These are phyloP conservation scores for Onchidella celtica DNA, from an alignment of 2,888 invertebrate genomes.

Conservation along the genomic window DNA sequence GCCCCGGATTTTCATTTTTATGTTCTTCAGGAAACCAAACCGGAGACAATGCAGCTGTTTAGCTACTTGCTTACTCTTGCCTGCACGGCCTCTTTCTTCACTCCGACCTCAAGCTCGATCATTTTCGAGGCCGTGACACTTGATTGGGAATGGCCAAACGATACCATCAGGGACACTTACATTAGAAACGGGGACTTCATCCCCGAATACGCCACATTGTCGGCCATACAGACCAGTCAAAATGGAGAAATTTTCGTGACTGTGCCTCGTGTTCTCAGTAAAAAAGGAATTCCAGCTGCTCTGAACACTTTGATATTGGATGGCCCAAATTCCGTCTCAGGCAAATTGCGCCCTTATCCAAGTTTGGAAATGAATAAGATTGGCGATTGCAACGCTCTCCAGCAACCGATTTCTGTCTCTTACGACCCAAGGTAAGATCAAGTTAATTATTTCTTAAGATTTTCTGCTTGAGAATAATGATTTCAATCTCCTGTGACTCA, in stretches of 20 bases:
- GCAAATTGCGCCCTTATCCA: constrained; percentile 62
- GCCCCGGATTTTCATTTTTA: no score
- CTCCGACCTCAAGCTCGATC: neutral
- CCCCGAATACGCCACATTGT: neutral
- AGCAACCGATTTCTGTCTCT: constrained; percentile 69
- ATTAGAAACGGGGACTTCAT: constrained; percentile 18
- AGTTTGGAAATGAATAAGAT: constrained; percentile 63
- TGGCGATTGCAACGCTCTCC: constrained; percentile 67
- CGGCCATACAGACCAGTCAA: neutral
- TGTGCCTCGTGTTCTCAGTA: constrained; percentile 18
- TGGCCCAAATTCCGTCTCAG: neutral
- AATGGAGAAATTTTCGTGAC: constrained; percentile 14
- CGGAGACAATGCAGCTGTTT: no score
- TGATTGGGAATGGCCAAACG: constrained; percentile 54
- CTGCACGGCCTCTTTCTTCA: neutral
- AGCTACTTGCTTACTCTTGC: no score
- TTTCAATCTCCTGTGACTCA: no score
- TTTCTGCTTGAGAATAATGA: no score
- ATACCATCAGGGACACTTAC: neutral
- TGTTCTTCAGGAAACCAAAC: no score
- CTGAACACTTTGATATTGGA: constrained; percentile 46
- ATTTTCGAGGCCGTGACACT: constrained; percentile 61
- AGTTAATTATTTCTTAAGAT: no score
- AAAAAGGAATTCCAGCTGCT: constrained; percentile 32
- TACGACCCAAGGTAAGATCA: constrained; percentile 61